Base-by-base conservation (phyloP, 2,113 vertebrate genomes). In the Poeciliopsis prolifica region DNA sequence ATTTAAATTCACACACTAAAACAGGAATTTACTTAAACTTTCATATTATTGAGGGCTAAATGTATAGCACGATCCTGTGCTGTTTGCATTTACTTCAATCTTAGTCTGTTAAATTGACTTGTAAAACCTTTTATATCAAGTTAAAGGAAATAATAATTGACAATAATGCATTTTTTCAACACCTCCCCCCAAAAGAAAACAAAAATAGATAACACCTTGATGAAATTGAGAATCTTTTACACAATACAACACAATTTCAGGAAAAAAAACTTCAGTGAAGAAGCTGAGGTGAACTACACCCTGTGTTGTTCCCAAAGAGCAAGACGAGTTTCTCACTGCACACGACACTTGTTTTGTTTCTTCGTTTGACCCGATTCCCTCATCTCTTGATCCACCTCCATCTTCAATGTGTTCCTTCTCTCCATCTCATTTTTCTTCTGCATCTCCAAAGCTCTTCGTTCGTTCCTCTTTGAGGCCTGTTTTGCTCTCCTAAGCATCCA, bases 401-500 rank as follows among this genome's bases (percentile, higher is more conserved):
- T 69, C 37, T 77, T 63, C n/a, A 90, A 64, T 6, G 1, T 33
- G 2, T 15, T 71, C 37, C 17, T 80, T 13, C 75, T 77, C 72
- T 74, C 30, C 54, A 29, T 7, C 74, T 88, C 86, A 13, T 3
- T 37, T 9, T 22, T 66, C 58, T 78, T 70, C 48, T 44, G 51
- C 22, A 65, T 71, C 58, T 73, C 84, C 17, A 13, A 68, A 48
- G 60, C 17, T 42, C 44, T 51, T 3, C 2, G 42, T 28, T 83
- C 62, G 35, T 86, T 81, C 37, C 28, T 76, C 58, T 80, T 73
- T 22, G 44, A 72, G n/a, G 31, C 44, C 48, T 10, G 74, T 2
- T 83, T 70, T 1, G 65, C 80, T 29, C 68, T n/a, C n/a, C 30
- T 67, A 44, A 88, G 72, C 78, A 82, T 85, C 51, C 79, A 68